These are phyloP conservation scores for Grantiella picta DNA, from an alignment of 2,113 vertebrate genomes.

Conservation along the genomic window DNA sequence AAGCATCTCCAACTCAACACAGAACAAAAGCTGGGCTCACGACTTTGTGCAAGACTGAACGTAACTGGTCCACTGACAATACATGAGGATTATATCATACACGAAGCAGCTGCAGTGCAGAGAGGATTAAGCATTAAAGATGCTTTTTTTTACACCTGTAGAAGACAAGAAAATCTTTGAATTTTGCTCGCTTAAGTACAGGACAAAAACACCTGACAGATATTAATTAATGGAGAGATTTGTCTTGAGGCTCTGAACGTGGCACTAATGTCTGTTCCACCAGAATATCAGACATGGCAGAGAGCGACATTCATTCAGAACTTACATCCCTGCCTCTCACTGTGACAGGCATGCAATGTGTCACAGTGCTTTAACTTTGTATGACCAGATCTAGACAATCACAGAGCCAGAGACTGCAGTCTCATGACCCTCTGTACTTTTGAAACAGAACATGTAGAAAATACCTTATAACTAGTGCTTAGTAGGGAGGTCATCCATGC, in stretches of 20 bases:
- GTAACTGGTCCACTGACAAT: constrained; percentile 45
- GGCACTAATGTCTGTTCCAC: background rate
- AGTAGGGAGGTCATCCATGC: background rate
- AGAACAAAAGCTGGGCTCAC: constrained; percentile 51
- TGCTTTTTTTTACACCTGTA: constrained; percentile 55
- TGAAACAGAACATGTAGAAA: background rate
- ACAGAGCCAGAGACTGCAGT: background rate
- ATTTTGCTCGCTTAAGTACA: background rate
- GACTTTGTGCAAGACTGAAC: constrained; percentile 53
- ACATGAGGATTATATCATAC: constrained; percentile 56
- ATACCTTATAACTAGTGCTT: background rate
- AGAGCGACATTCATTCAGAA: background rate
- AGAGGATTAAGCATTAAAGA: constrained; percentile 59
- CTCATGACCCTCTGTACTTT: background rate
- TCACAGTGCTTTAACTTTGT: background rate
- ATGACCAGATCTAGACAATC: background rate
- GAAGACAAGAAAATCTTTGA: constrained; percentile 45
- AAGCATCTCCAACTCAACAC: constrained; percentile 50
- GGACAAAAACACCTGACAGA: background rate
- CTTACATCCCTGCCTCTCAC: background rate
- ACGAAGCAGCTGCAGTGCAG: constrained; percentile 50
- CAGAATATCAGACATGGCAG: background rate
- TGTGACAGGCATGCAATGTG: background rate
- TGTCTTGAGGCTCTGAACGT: background rate
- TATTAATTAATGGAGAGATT: background rate